Conservation (phyloP, 1,140 invertebrate genomes). For the Gonioctena quinquepunctata region DNA sequence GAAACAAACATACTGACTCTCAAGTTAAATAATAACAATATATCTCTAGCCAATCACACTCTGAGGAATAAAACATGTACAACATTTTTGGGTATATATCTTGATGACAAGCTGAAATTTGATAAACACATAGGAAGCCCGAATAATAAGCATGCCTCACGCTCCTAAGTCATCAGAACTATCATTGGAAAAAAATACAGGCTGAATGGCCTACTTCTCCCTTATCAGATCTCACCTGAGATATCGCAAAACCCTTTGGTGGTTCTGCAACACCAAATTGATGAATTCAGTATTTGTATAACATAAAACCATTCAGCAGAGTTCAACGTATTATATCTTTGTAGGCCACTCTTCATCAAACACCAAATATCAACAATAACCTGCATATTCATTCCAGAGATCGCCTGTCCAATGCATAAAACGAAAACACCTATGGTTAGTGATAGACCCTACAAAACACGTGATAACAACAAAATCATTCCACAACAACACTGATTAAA, state of each 20-base stretch:
- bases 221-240: neutral
- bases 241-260: neutral
- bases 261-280: neutral
- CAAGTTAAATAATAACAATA: neutral
- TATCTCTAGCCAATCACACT: neutral
- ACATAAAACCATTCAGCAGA: too few species aligned
- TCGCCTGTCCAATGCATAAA: too few species aligned
- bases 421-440: too few species aligned
- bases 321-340: too few species aligned
- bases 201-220: neutral
- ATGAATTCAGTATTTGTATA: neutral
- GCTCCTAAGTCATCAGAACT: too few species aligned
- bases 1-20: neutral
- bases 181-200: too few species aligned
- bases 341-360: too few species aligned
- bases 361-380: too few species aligned
- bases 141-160: neutral
- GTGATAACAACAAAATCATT: too few species aligned
- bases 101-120: neutral
- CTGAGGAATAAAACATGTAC: neutral
- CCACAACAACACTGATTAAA: too few species aligned
- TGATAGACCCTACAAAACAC: too few species aligned
- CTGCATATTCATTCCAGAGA: too few species aligned
- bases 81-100: neutral
- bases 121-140: neutral